Evolutionary conservation across 37 sponge, comb jelly and placozoan genomes (phyloP).

Genomic region (Oopsacas minuta): DNA sequence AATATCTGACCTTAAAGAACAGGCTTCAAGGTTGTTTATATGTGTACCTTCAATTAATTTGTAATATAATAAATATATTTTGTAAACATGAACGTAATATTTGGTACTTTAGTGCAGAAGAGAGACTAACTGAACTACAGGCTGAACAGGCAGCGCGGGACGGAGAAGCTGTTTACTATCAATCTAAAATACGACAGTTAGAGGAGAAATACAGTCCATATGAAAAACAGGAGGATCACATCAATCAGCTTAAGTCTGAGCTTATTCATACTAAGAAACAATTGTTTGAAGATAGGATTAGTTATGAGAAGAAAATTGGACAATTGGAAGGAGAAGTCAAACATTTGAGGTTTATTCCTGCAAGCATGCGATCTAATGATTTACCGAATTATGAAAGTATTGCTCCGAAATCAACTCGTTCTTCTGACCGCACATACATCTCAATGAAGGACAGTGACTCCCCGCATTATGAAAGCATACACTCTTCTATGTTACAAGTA

Average conservation of each 20-base stretch:
- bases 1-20: background rate
- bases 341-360: background rate
- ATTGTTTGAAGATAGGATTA: background rate
- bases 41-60: background rate
- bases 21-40: constrained; percentile 3
- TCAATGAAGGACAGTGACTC: constrained; percentile 6
- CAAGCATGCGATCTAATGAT: background rate
- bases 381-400: background rate
- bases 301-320: background rate
- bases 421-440: background rate
- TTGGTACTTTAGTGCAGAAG: background rate
- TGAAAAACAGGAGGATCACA: background rate
- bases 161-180: background rate
- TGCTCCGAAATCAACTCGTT: background rate
- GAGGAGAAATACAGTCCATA: background rate
- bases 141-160: background rate
- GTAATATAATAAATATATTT: no score
- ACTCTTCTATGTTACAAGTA: background rate
- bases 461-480: background rate
- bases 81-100: no score
- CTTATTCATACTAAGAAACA: background rate
- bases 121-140: background rate
- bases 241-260: background rate
- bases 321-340: background rate
- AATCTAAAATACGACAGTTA: background rate